These are phyloP conservation scores for Lophius americanus DNA, from an alignment of 2,797 vertebrate species.

Conservation along the genomic window DNA sequence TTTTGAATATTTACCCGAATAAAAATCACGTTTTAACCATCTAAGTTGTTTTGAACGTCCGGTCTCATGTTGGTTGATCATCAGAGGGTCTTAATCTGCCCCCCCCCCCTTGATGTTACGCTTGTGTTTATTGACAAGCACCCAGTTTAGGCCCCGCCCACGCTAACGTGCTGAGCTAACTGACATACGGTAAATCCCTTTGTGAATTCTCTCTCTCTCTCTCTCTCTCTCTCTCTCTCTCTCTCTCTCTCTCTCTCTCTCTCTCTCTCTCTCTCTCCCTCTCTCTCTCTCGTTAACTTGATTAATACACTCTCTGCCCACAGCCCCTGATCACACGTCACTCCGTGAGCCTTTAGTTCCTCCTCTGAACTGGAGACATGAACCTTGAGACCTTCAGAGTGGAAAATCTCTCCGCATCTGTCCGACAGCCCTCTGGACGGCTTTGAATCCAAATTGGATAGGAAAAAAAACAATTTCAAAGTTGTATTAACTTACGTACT, in stretches of 20 bases:
- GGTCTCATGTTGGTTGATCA: too few species aligned
- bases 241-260: neutral
- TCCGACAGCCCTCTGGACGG: too few species aligned
- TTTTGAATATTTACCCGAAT: too few species aligned
- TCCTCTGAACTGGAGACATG: conserved; percentile 88
- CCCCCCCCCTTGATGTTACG: neutral
- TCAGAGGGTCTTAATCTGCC: too few species aligned
- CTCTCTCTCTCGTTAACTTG: conserved; percentile 75
- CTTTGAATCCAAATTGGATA: too few species aligned
- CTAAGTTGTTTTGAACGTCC: too few species aligned
- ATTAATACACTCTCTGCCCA: conserved; percentile 87
- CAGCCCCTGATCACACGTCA: conserved; percentile 90
- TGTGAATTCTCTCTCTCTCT: conserved; percentile 20
- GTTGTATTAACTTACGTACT: too few species aligned
- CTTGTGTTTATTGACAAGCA: conserved; percentile 11
- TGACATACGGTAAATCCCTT: conserved; percentile 17
- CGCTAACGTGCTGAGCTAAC: conserved; percentile 28
- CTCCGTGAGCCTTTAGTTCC: conserved; percentile 87
- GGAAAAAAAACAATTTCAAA: too few species aligned
- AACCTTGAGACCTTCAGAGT: conserved; percentile 77
- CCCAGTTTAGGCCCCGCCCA: conserved; percentile 5
- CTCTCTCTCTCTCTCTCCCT: neutral
- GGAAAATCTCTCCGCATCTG: conserved; percentile 83
- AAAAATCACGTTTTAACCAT: too few species aligned
- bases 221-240: too few species aligned